A percentile compares a stretch with the other conserved stretches of the same genome.
Conservation (phyloP, 2,113 vertebrate species). For the Condylura cristata region DNA sequence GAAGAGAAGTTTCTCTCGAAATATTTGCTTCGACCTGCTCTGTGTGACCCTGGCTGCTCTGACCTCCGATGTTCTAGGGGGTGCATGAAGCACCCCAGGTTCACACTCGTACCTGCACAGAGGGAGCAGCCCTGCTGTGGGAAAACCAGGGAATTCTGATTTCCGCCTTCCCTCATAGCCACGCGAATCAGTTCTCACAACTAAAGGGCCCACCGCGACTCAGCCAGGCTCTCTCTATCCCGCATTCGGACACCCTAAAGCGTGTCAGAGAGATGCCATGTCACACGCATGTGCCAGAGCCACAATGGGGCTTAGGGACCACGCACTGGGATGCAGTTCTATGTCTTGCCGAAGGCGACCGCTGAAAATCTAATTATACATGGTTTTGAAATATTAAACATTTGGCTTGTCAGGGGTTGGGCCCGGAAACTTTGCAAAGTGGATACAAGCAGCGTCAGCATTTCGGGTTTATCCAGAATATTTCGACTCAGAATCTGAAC, state of each 20-base stretch:
- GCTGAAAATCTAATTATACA: conserved; percentile 99
- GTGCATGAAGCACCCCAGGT: not conserved
- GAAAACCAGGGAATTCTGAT: accelerated
- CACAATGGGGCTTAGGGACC: no score
- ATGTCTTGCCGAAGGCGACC: conserved; percentile 99
- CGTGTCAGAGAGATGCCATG: no score
- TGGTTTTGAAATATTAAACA: conserved; percentile 99
- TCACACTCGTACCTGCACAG: not conserved
- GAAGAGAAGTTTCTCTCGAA: not conserved
- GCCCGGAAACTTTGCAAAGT: conserved; percentile 91
- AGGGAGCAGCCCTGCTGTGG: not conserved
- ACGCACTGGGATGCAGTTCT: conserved; percentile 97
- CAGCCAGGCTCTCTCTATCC: not conserved
- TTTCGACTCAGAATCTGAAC: no score
- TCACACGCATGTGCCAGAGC: no score
- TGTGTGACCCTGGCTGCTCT: no score
- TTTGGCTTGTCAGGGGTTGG: conserved; percentile 99
- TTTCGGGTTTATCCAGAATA: no score
- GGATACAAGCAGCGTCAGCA: no score
- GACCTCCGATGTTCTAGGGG: no score
- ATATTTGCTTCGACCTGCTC: not conserved
- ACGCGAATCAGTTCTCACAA: no score
- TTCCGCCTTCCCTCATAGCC: not conserved
- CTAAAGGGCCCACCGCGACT: not conserved
- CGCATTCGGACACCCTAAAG: not conserved